Conservation (phyloP, 2,797 vertebrate genomes). For the Ispidina lecontei region DNA sequence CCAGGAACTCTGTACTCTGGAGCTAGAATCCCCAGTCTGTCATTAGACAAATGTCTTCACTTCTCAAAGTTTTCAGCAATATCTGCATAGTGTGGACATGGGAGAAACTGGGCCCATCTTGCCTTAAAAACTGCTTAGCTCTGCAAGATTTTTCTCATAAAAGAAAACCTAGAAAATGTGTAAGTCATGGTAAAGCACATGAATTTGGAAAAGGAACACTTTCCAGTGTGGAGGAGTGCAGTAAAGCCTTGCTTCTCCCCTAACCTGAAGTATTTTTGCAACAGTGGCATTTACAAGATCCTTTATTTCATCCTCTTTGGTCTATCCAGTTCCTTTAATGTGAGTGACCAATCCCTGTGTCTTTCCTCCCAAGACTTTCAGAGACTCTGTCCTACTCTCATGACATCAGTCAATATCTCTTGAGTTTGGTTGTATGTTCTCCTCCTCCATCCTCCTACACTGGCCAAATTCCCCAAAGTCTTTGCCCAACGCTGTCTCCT, state of each 20-base stretch:
- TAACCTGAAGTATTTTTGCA: conserved; percentile 25
- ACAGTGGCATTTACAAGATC: background rate
- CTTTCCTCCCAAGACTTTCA: conserved; percentile 4
- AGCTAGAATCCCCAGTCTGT: background rate
- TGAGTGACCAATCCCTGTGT: background rate
- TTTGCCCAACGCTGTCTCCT: background rate
- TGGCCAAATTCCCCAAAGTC: background rate
- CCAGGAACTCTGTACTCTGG: background rate
- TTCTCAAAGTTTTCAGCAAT: background rate
- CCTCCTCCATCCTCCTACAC: background rate
- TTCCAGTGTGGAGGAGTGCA: background rate
- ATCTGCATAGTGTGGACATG: background rate
- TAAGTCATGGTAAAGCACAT: background rate
- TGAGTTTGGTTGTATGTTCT: background rate
- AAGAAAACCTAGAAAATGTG: background rate
- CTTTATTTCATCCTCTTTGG: conserved; percentile 23
- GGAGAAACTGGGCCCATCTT: background rate
- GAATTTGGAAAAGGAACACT: background rate
- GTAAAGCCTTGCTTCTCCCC: background rate
- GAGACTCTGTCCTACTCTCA: background rate
- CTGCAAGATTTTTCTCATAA: background rate
- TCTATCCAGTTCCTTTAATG: conserved; percentile 17
- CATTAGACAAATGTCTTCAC: background rate
- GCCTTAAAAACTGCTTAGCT: background rate
- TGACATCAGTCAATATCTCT: background rate